Conservation (phyloP, 1,140 invertebrate species). For the Lerema accius region DNA sequence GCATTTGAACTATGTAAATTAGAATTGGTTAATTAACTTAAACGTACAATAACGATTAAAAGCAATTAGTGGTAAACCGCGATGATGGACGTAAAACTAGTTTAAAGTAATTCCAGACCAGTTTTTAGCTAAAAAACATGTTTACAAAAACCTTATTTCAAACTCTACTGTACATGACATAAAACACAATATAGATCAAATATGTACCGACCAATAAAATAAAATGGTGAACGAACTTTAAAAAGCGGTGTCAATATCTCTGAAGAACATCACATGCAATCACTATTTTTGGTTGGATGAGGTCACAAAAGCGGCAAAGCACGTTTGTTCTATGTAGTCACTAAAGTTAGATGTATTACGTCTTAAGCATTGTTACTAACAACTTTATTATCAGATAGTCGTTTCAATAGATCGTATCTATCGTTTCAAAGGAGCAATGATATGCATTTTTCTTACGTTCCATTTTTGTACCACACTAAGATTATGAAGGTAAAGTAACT, state of each 20-base stretch:
- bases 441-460: constrained; percentile 13
- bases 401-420: background rate
- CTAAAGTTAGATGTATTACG: background rate
- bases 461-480: constrained; percentile 8
- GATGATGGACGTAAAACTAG: background rate
- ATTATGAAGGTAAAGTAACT: constrained; percentile 30
- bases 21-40: background rate
- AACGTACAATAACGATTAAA: background rate
- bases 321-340: constrained; percentile 12
- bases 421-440: background rate
- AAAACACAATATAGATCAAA: background rate
- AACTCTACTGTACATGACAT: too few relatives aligned
- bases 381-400: background rate
- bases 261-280: constrained; percentile 28
- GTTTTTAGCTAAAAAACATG: too few relatives aligned
- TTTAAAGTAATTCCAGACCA: background rate
- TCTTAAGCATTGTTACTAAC: background rate
- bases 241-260: constrained; percentile 32
- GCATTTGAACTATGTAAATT: background rate
- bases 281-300: constrained; percentile 24
- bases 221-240: constrained; percentile 29
- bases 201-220: constrained; percentile 13
- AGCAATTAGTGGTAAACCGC: background rate
- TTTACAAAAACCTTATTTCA: too few relatives aligned
- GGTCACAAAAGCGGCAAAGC: constrained; percentile 18